These are phyloP conservation scores for Dicrostonyx torquatus DNA, from an alignment of 2,797 vertebrate genomes.

Conservation along the genomic window DNA sequence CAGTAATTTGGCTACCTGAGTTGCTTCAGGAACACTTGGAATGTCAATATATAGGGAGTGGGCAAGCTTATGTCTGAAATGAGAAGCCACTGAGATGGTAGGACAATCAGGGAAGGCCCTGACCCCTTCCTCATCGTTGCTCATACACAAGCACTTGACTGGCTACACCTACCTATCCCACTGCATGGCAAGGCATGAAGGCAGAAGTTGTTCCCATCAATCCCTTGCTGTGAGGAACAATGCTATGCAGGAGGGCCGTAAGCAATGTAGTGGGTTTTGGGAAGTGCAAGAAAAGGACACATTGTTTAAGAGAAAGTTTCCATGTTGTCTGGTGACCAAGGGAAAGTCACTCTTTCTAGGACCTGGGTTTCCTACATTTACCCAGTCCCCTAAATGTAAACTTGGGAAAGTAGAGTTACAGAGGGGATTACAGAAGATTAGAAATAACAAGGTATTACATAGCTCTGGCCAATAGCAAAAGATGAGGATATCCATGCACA, in stretches of 20 bases:
- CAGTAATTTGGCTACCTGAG: neutral
- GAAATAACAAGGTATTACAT: neutral
- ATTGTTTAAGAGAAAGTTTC: neutral
- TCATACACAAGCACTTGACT: neutral
- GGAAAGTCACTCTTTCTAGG: neutral
- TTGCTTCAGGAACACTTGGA: neutral
- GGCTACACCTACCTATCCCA: neutral
- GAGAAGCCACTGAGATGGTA: neutral
- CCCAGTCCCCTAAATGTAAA: neutral
- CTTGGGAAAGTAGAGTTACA: neutral
- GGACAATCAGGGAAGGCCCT: neutral
- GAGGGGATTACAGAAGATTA: neutral
- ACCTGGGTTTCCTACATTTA: neutral
- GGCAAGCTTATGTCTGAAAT: neutral
- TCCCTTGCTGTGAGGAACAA: neutral
- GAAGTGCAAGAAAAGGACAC: fast-evolving
- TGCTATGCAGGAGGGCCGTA: neutral
- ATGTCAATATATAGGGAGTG: neutral
- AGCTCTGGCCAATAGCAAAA: neutral
- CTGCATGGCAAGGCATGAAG: neutral
- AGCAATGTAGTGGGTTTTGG: neutral
- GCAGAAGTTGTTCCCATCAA: neutral
- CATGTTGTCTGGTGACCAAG: neutral
- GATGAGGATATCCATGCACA: neutral
- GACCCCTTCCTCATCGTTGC: neutral